Evolutionary conservation across 2,888 invertebrate species (phyloP).

Genomic region (Synanthedon andrenaeformis): DNA sequence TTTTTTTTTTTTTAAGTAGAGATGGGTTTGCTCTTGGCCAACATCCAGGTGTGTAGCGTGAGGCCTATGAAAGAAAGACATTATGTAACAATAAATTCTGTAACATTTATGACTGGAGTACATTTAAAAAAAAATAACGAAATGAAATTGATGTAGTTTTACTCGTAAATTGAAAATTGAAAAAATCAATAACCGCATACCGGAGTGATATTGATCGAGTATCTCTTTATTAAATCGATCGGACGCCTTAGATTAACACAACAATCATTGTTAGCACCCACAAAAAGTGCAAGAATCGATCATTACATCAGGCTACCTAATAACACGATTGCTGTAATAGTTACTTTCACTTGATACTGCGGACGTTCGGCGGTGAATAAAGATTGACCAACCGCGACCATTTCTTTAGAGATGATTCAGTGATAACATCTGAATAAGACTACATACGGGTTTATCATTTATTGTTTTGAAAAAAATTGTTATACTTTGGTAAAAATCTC

Average conservation of each 20-base stretch:
- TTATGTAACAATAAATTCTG: too few species aligned
- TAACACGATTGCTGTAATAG: slow-evolving; percentile 54
- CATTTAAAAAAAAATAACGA: too few species aligned
- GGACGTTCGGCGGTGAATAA: slow-evolving; percentile 27
- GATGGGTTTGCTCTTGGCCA: too few species aligned
- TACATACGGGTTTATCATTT: neutral
- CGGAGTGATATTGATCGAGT: neutral
- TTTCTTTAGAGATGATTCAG: slow-evolving; percentile 21
- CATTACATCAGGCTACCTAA: slow-evolving; percentile 56
- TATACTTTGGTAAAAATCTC: neutral
- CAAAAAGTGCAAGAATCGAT: slow-evolving; percentile 44
- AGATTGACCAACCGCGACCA: slow-evolving; percentile 29
- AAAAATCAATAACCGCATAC: neutral
- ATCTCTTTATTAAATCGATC: slow-evolving; percentile 22
- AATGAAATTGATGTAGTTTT: neutral
- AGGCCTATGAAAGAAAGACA: too few species aligned
- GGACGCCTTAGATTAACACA: slow-evolving; percentile 18
- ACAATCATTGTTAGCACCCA: slow-evolving; percentile 12
- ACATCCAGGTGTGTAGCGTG: too few species aligned
- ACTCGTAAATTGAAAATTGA: neutral
- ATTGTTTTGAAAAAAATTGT: neutral
- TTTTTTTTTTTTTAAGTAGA: too few species aligned
- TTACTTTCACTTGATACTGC: slow-evolving; percentile 56
- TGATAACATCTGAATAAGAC: slow-evolving; percentile 11
- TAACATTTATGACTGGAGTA: too few species aligned